Evolutionary conservation across 2,113 vertebrate species (phyloP), one percentile per base, ranked within the genome.

Genomic region (Paramisgurnus dabryanus): DNA sequence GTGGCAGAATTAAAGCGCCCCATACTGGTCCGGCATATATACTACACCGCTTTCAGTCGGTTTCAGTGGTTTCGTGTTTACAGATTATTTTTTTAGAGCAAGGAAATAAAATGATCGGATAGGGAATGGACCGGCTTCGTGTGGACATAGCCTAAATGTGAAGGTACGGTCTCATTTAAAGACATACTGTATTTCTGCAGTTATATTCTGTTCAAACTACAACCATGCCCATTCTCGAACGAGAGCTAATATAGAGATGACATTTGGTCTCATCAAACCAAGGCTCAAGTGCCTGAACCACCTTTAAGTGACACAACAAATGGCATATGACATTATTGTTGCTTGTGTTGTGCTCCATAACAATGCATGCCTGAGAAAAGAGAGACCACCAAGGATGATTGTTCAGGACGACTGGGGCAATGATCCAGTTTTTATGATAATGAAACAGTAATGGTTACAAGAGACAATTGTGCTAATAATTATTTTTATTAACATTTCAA

Each of bases 181-280:
- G 67, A 18, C 5, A 11, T 18, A 34, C 45, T 22, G 22, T 22
- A 22, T 22, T 47, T 7, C 45, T 47, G 10, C 45, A 8, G 7
- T 47, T 8, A 10, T 8, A 47, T 47, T 47, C 45, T 47, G 4
- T 47, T 47, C 45, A 47, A 10, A 0, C 18, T 70, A 53, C 18
- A 53, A 53, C 67, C 17, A 11, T 55, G 27, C 49, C 6, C 68
- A 71, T 55, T 47, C 49, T 55, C 3, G 22, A 18, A 71, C 22
- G 18, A 72, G 69, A n/a, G 69, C 10, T 70, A 3, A 27, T 55
- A 72, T 72, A 53, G 68, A 70, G 27, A 70, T 70, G 47, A 13
- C 68, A 27, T 70, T 53, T 78, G 65, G 76, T 7, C 63, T 78
- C 15, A 27, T 57, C 5, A 57, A 67, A 9, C 47, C 64, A 40